phyloP scores from a whole-genome alignment of 2,113 vertebrate genomes.

The Psophia crepitans region DNA sequence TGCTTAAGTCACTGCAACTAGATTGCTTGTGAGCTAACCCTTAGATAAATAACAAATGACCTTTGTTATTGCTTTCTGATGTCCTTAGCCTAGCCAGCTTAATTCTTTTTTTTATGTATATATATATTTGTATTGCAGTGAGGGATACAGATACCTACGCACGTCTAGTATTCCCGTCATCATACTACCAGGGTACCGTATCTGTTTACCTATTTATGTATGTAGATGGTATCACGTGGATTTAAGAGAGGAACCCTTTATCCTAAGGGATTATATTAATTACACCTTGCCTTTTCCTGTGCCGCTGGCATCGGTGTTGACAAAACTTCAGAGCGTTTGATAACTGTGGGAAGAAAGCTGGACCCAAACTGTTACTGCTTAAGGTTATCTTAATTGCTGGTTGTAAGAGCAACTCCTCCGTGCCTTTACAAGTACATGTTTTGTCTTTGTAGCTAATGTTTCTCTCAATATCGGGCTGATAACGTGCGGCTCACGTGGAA shows the following conservation, averaged over 20 bases:
- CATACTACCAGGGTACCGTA: neutral
- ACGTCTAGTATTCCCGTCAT: neutral
- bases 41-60: neutral
- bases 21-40: neutral
- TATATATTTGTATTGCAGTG: neutral
- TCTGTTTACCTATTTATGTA: neutral
- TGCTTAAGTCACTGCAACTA: neutral
- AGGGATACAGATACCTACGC: accelerated
- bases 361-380: neutral
- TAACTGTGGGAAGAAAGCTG: neutral
- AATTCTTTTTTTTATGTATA: neutral
- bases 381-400: neutral
- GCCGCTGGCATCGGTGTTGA: neutral
- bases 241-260: slow-evolving; percentile 9
- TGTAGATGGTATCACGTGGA: neutral
- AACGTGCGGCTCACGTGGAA: neutral
- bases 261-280: neutral
- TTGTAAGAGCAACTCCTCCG: neutral
- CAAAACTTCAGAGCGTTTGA: neutral
- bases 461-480: neutral
- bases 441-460: neutral
- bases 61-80: neutral
- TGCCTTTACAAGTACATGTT: neutral
- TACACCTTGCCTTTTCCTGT: neutral
- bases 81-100: neutral